Evolutionary conservation across 1,140 invertebrate genomes (phyloP), one percentile per base, ranked within the genome.

Genomic region (Ericerus pela): DNA sequence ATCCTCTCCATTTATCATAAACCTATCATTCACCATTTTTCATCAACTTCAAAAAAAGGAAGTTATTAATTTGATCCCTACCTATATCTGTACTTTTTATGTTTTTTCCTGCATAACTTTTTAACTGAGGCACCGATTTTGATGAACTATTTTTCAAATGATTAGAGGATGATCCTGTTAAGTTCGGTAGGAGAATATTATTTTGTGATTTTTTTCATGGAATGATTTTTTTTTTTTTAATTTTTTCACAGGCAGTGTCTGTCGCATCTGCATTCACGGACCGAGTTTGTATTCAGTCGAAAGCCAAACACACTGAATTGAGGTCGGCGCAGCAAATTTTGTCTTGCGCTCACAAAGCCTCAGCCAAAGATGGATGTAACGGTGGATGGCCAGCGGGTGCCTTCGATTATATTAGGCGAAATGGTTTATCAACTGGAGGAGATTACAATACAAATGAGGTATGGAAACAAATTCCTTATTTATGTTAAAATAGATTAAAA

Each of bases 281-380:
- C 67, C 67, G 82, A 43, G 70, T 75, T 38, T 85, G 82, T 64
- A 81, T 85, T 62, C 72, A 74, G 27, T 76, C 73, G 1, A 68
- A 74, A 31, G 77, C 74, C 27, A 69, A 72, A 58, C 58, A 64
- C 14, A 72, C 77, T 51, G 68, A 73, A 55, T 68, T 76, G 52
- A 67, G 80, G 22, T 82, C 80, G 11, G 73, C 79, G 30, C 75
- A 82, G 41, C 52, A 58, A 52, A 58, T 79, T 0, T 63, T 73
- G 14, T 85, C 82, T 63, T 60, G 56, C 33, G 57, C 43, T 38
- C 20, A 57, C 1, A 27, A 16, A 12, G 57, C 38, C 29, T 5
- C 41, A 10, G 41, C 20, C 22, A 18, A 16, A 6, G 22, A 27
- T 20, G 60, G 60, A 0, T 59, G 58, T 36, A 11, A 59, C 2